Evolutionary conservation across 2,113 vertebrate genomes (phyloP).

Genomic region (Mastomys coucha): DNA sequence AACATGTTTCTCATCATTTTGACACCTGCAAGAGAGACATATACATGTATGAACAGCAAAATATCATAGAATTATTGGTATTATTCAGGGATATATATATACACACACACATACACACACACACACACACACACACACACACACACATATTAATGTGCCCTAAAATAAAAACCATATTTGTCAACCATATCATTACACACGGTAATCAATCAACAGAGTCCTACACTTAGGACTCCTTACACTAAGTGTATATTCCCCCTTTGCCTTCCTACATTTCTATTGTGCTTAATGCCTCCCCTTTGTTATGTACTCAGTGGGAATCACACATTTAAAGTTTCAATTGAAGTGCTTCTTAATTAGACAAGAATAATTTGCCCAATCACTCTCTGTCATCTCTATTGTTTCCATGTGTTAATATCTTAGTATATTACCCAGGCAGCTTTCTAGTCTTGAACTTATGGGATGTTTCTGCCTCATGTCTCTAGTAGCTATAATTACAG

Average conservation of each 20-base stretch:
- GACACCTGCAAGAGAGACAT: neutral
- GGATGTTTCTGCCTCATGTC: neutral
- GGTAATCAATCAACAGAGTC: neutral
- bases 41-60: neutral
- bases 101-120: too few species aligned
- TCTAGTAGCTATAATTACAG: neutral
- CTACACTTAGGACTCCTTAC: neutral
- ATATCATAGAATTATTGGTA: slow-evolving; percentile 2
- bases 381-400: too few species aligned
- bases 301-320: neutral
- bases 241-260: neutral
- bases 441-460: neutral
- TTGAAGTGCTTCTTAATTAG: neutral
- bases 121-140: too few species aligned
- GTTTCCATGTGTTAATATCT: too few species aligned
- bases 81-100: neutral
- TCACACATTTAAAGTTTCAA: neutral
- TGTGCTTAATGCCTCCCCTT: fast-evolving
- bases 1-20: neutral
- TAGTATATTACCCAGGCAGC: neutral
- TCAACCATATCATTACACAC: neutral
- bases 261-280: neutral
- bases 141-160: too few species aligned
- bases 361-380: neutral
- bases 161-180: neutral